Conservation (phyloP, 2,113 vertebrate genomes). For the Myrmecobius fasciatus region DNA sequence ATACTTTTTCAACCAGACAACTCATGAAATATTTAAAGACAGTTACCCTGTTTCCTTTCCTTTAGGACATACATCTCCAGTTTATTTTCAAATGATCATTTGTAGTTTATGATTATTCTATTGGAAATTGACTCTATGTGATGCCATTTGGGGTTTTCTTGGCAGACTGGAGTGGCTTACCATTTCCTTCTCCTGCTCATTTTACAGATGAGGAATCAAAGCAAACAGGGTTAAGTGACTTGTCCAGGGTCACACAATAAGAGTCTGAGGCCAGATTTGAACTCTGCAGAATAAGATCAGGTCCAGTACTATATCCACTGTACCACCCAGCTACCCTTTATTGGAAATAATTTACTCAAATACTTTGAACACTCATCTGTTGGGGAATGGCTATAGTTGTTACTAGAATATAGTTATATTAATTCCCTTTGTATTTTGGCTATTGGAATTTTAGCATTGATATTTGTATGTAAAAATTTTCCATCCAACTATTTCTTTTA, state of each 20-base stretch:
- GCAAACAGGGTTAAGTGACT: too few relatives aligned
- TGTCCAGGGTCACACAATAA: too few relatives aligned
- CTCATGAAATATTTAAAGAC: not conserved
- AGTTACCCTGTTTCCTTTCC: not conserved
- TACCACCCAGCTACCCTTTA: not conserved
- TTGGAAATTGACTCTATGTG: not conserved
- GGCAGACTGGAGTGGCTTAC: not conserved
- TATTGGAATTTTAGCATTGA: not conserved
- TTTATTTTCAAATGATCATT: not conserved
- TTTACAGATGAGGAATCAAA: not conserved
- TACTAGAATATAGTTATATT: not conserved
- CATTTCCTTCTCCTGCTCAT: not conserved
- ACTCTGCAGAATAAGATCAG: not conserved
- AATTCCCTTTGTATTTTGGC: not conserved
- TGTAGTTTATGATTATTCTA: not conserved
- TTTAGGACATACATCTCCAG: not conserved
- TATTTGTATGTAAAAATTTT: not conserved
- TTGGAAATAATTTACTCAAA: not conserved
- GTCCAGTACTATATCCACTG: not conserved
- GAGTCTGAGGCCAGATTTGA: too few relatives aligned
- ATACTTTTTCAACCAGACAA: not conserved
- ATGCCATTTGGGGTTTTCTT: not conserved
- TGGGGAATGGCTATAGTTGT: not conserved
- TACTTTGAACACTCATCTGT: not conserved
- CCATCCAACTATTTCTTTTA: not conserved